These are phyloP conservation scores for Caenorhabditis sp. DNA, from an alignment of 2,888 invertebrate species.

Conservation along the genomic window DNA sequence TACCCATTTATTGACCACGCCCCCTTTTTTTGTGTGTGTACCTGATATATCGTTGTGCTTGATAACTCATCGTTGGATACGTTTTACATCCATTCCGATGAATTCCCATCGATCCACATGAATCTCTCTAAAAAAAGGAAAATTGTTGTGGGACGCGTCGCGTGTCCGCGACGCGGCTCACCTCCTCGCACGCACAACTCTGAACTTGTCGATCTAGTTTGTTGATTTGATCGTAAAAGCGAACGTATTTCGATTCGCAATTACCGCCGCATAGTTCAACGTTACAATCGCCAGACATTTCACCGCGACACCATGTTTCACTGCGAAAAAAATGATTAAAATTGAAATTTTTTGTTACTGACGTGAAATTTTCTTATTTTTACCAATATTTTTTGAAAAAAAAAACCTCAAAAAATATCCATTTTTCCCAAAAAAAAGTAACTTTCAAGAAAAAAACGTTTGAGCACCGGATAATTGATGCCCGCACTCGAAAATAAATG, in stretches of 20 bases:
- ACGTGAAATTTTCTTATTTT: too few species aligned
- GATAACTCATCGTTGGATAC: conserved; percentile 39
- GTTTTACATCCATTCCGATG: conserved; percentile 46
- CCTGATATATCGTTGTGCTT: conserved; percentile 46
- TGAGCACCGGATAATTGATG: too few species aligned
- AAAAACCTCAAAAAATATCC: too few species aligned
- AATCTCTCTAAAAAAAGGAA: too few species aligned
- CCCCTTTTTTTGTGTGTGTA: too few species aligned
- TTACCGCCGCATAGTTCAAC: conserved; percentile 42
- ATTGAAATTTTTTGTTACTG: conserved; percentile 10
- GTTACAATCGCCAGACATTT: conserved; percentile 48
- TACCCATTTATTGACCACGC: too few species aligned
- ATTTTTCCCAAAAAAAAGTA: conserved; percentile 8
- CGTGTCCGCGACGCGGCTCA: too few species aligned
- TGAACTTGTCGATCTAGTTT: conserved; percentile 42
- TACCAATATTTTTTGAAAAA: too few species aligned
- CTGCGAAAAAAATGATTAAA: conserved; percentile 4
- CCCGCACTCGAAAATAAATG: too few species aligned
- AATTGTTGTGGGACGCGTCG: too few species aligned
- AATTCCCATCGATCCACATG: conserved; percentile 52
- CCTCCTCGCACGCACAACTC: conserved; percentile 41
- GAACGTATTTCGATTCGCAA: conserved; percentile 47
- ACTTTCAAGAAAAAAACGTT: too few species aligned
- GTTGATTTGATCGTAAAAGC: conserved; percentile 39
- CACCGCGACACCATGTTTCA: conserved; percentile 18